Evolutionary conservation across 1,140 invertebrate genomes (phyloP).

Genomic region (Solen grandis): DNA sequence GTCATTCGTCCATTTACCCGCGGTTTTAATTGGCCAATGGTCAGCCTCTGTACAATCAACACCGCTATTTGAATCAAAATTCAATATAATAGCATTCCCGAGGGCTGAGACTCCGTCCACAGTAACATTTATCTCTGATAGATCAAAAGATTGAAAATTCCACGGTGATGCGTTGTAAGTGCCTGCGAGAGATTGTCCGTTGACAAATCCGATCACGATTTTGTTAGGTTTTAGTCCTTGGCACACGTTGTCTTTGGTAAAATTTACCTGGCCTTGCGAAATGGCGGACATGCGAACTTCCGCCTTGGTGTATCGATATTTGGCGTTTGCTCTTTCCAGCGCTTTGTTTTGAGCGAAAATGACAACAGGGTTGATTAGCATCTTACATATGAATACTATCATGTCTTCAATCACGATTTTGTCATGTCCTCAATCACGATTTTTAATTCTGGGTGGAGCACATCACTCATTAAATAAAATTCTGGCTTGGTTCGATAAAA

Average conservation of each 20-base stretch:
- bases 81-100: not conserved
- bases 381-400: no score
- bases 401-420: not conserved
- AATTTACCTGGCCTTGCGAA: no score
- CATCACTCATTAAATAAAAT: not conserved
- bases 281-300: not conserved
- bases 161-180: not conserved
- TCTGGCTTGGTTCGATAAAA: no score
- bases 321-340: not conserved
- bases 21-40: no score
- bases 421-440: no score
- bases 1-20: slow-evolving; percentile 7
- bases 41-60: no score
- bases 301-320: no score
- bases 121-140: no score
- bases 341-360: not conserved
- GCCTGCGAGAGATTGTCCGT: not conserved
- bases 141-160: slow-evolving; percentile 1
- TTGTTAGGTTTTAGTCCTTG: no score
- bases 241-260: no score
- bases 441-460: not conserved
- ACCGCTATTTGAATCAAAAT: not conserved
- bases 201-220: no score
- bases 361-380: no score
- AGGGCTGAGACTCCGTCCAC: not conserved